Evolutionary conservation across 92 coral and sea anemone genomes (phyloP), one percentile per base, ranked within the genome.

Genomic region (Parazoanthus swiftii): DNA sequence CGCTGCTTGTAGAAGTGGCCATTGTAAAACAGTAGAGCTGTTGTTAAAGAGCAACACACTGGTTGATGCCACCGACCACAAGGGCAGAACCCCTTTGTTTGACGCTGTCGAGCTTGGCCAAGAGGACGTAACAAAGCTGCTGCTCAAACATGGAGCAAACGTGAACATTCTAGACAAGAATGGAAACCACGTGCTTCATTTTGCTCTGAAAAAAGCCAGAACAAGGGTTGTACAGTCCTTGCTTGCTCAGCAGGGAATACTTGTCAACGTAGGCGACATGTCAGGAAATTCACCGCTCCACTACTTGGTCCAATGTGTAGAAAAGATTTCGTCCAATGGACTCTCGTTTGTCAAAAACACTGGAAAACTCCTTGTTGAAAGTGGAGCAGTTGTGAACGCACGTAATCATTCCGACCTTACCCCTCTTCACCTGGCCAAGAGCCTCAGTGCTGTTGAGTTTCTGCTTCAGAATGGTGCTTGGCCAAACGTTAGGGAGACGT

Each of bases 21-120:
- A 74, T 23, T 21, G 51, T 65, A 14, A 29, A 9, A 81, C 85
- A 7, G 51, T 81, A 20, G 74, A 81, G 42, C 25, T 81, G 8
- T 67, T 81, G 5, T 44, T 81, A 5, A 81, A 67, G 21, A 59
- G 74, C 85, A 81, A 65, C 38, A 74, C 85, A 20, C 25, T 81
- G 54, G 85, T 81, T 3, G 73, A 76, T 14, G 37, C 78, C n/a
- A 44, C 63, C 3, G 90, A 90, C 50, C 29, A 77, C 42, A 77
- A 14, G 3, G 90, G 93, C 26, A 90, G 89, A 44, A 90, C 93
- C 2, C 90, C 90, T 21, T 88, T 90, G 75, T 90, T 90, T 67
- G 74, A 86, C 51, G 90, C 90, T 26, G 76, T 84, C 26, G 77
- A 66, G 25, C 9, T 29, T 63, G 93, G 85, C 65, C 26, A 72